These are phyloP conservation scores for Aix galericulata DNA, from an alignment of 2,113 vertebrate species.

Conservation along the genomic window DNA sequence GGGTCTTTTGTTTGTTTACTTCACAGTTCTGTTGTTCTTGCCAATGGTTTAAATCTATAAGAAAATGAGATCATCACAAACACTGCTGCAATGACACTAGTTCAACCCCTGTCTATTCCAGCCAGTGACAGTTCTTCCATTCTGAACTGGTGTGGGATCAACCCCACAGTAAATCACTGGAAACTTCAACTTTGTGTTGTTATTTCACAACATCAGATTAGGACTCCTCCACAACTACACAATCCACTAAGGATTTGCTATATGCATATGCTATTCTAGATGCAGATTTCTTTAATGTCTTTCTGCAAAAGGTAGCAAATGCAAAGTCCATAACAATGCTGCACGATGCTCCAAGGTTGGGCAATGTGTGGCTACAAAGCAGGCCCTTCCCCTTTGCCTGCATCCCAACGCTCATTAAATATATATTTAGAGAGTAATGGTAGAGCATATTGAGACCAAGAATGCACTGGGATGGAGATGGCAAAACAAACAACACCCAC, in stretches of 20 bases:
- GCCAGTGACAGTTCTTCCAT: conserved; percentile 32
- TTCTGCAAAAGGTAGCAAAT: not conserved
- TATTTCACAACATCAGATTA: not conserved
- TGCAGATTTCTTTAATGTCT: not conserved
- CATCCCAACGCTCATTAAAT: not conserved
- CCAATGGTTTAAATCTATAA: not conserved
- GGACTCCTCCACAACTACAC: not conserved
- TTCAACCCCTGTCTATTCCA: conserved; percentile 6
- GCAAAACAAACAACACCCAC: not conserved
- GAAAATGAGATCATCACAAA: conserved; percentile 47
- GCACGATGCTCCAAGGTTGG: not conserved
- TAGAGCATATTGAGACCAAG: not conserved
- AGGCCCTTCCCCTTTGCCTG: not conserved
- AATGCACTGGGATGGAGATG: not conserved
- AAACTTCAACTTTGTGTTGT: not conserved
- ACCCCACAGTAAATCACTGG: not conserved
- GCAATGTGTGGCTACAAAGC: not conserved
- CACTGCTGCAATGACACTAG: not conserved
- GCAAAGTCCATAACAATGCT: not conserved
- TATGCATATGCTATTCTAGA: too few species aligned
- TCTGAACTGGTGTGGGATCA: not conserved
- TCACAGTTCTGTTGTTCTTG: conserved; percentile 9
- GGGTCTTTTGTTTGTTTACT: conserved; percentile 40
- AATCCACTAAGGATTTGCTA: not conserved
- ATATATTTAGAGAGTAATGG: not conserved